These are phyloP conservation scores for Oxycera nigricornis DNA, from an alignment of 2,888 invertebrate genomes.

Conservation along the genomic window DNA sequence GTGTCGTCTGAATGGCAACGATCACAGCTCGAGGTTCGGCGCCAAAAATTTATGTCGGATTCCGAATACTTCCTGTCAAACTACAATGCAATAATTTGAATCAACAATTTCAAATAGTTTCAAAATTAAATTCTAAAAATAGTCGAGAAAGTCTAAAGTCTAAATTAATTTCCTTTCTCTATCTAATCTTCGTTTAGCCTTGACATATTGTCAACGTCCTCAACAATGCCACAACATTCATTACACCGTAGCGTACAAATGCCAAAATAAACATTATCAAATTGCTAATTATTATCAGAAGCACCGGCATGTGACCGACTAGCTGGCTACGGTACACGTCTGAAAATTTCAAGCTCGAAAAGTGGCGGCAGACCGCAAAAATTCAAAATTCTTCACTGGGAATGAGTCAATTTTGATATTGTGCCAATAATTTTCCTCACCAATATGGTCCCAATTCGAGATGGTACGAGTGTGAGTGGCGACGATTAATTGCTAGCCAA, in stretches of 20 bases:
- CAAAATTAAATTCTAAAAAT: neutral
- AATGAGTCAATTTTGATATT: neutral
- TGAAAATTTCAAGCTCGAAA: neutral
- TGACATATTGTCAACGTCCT: constrained; percentile 3
- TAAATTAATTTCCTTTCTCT: neutral
- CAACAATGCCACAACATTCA: constrained; percentile 8
- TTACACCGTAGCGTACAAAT: neutral
- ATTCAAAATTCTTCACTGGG: neutral
- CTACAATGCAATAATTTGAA: too few species aligned
- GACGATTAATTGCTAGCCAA: too few species aligned
- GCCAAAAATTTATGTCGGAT: too few species aligned
- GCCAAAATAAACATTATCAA: constrained; percentile 3
- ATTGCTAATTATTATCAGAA: neutral
- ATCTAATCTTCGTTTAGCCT: constrained; percentile 3
- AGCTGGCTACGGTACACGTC: neutral
- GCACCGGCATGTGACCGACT: constrained; percentile 1
- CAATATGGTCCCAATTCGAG: too few species aligned
- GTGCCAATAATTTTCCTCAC: neutral
- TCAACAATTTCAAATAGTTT: too few species aligned
- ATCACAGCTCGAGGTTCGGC: too few species aligned
- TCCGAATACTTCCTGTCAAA: too few species aligned
- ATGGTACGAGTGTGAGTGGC: too few species aligned
- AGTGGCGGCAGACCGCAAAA: neutral
- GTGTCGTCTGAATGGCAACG: too few species aligned
- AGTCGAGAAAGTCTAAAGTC: neutral